Percentiles rank a stretch among this genome's conserved stretches.
Evolutionary conservation across 2,797 vertebrate genomes (phyloP).

Genomic region (Cichlasoma orientale): DNA sequence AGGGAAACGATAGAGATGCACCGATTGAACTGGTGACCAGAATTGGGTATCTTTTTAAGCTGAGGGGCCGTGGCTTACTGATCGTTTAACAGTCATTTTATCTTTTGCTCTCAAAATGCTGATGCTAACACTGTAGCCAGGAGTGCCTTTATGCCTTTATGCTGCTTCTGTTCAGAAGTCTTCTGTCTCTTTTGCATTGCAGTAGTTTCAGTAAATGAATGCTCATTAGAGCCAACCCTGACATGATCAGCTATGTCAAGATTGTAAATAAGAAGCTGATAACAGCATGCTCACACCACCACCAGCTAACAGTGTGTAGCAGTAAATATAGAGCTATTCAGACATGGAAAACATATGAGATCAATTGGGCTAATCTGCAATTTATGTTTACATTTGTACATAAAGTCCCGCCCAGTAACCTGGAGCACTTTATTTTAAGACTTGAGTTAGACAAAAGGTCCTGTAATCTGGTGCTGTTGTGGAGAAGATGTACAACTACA

Average conservation of each 20-base stretch:
- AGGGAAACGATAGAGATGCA: background rate
- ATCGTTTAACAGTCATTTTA: background rate
- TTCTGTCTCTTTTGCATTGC: background rate
- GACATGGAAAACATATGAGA: background rate
- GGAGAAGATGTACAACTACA: background rate
- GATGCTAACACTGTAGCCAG: background rate
- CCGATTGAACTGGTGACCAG: background rate
- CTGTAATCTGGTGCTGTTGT: background rate
- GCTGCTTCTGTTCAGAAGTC: accelerated
- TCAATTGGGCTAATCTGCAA: background rate
- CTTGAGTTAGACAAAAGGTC: background rate
- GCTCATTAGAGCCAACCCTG: background rate
- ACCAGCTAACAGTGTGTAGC: background rate
- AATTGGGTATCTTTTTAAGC: accelerated
- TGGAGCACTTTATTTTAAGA: background rate
- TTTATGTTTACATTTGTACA: background rate
- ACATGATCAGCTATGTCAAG: background rate
- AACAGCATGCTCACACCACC: background rate
- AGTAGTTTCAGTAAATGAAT: background rate
- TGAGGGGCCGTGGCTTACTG: background rate
- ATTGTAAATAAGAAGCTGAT: background rate
- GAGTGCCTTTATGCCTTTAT: background rate
- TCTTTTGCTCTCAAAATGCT: background rate
- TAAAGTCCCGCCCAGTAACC: background rate
- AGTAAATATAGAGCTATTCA: background rate